Evolutionary conservation across 92 coral and sea anemone species (phyloP).

Genomic region (Epizoanthus scotinus): DNA sequence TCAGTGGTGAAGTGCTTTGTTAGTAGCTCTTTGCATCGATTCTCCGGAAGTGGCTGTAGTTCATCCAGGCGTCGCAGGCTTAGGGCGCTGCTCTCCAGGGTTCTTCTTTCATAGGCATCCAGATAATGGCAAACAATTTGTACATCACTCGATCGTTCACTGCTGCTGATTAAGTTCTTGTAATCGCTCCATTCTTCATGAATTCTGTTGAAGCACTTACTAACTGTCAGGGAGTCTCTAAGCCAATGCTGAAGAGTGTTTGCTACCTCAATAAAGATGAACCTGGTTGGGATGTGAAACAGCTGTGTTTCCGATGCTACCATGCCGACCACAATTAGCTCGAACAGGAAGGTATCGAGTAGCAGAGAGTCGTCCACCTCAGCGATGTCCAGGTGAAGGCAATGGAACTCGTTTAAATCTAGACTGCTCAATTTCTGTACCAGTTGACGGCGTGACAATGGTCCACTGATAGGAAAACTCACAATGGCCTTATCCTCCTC

Average conservation of each 20-base stretch:
- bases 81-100: conserved; percentile 54
- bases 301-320: conserved; percentile 76
- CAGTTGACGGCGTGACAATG: conserved; percentile 70
- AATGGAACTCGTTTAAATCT: conserved; percentile 50
- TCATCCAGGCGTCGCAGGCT: conserved; percentile 48
- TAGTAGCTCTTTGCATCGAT: conserved; percentile 56
- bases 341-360: conserved; percentile 79
- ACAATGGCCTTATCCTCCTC: conserved; percentile 57
- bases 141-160: conserved; percentile 59
- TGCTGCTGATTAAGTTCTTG: conserved; percentile 60
- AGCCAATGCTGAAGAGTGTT: conserved; percentile 74
- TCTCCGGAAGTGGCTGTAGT: conserved; percentile 43
- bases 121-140: conserved; percentile 87
- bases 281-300: conserved; percentile 62
- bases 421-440: conserved; percentile 60
- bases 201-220: conserved; percentile 61
- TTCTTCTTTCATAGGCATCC: conserved; percentile 53
- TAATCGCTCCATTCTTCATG: conserved; percentile 55
- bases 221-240: conserved; percentile 60
- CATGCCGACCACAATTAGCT: conserved; percentile 78
- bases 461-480: conserved; percentile 80
- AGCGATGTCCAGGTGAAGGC: conserved; percentile 74
- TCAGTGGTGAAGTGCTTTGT: conserved; percentile 50
- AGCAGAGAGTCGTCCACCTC: conserved; percentile 74
- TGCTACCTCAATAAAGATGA: conserved; percentile 73